Conservation (phyloP, 2,888 invertebrate genomes). For the Megamerina dolium region DNA sequence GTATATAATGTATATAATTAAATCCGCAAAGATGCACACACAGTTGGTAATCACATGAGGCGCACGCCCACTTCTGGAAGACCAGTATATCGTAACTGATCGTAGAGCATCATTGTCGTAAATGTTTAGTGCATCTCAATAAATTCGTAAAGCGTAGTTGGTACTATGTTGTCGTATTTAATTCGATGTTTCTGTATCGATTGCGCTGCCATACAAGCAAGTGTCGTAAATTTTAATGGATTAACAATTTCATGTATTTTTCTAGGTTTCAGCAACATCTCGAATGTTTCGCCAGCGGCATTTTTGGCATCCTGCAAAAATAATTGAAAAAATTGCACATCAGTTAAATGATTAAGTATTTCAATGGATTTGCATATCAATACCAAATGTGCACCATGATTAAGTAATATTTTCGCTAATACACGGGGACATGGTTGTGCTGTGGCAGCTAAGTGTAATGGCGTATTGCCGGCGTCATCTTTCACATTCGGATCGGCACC, state of each 20-base stretch:
- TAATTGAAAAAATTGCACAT: neutral
- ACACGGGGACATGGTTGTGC: constrained; percentile 64
- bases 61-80: too few species aligned
- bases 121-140: constrained; percentile 47
- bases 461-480: constrained; percentile 81
- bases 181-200: constrained; percentile 67
- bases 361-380: constrained; percentile 14
- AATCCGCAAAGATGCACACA: too few species aligned
- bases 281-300: constrained; percentile 69
- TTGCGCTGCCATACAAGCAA: constrained; percentile 82
- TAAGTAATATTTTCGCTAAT: constrained; percentile 66
- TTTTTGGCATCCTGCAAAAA: constrained; percentile 57
- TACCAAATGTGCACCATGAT: constrained; percentile 63
- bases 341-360: neutral
- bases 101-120: too few species aligned
- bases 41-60: too few species aligned
- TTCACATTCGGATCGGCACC: constrained; percentile 75
- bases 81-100: too few species aligned
- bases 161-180: constrained; percentile 57
- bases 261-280: constrained; percentile 61
- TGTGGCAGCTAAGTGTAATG: constrained; percentile 78
- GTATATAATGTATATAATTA: too few species aligned
- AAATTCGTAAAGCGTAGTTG: constrained; percentile 52
- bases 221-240: constrained; percentile 69
- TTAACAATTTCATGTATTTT: constrained; percentile 63